phyloP scores from a whole-genome alignment of 2,888 invertebrate genomes.

The Rotaria magnacalcarata region DNA sequence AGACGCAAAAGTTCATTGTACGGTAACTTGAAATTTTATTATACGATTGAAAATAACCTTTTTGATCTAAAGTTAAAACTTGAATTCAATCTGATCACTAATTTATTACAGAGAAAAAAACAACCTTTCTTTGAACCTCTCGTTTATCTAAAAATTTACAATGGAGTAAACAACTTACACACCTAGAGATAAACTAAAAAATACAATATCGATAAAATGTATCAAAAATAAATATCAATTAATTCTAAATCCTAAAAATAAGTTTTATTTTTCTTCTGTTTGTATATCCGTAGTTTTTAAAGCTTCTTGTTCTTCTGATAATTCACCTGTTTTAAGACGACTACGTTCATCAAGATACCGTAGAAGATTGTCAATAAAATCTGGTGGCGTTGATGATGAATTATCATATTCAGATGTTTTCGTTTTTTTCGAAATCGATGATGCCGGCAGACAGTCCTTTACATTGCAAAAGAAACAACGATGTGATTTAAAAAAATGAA shows the following conservation, averaged over 20 bases:
- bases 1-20: too few relatives aligned
- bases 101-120: too few relatives aligned
- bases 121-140: too few relatives aligned
- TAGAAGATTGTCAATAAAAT: not conserved
- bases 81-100: too few relatives aligned
- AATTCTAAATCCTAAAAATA: not conserved
- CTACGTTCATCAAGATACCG: conserved; percentile 14
- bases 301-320: not conserved
- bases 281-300: not conserved
- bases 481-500: not conserved
- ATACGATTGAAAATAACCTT: too few relatives aligned
- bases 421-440: not conserved
- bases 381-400: not conserved
- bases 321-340: not conserved
- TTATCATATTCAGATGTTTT: not conserved
- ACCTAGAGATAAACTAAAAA: too few relatives aligned
- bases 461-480: not conserved
- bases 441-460: not conserved
- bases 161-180: too few relatives aligned
- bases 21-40: too few relatives aligned
- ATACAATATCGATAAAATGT: too few relatives aligned
- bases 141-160: too few relatives aligned
- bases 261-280: not conserved
- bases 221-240: too few relatives aligned
- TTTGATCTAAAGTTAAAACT: too few relatives aligned